Evolutionary conservation across 1,140 invertebrate genomes (phyloP).

Genomic region (Drosophila saltans): DNA sequence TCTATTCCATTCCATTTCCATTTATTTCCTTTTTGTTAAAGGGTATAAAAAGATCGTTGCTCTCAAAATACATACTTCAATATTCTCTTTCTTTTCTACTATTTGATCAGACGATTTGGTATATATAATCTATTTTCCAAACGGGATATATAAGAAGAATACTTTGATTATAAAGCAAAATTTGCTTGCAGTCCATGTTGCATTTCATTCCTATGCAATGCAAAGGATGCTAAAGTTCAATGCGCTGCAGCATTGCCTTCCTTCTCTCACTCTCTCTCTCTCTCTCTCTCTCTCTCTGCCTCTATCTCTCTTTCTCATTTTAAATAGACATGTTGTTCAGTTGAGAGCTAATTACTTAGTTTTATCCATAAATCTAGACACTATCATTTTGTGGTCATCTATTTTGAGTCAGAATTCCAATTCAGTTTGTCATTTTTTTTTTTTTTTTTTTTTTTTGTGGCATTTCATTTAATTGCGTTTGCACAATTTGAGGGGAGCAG

Average conservation of each 20-base stretch:
- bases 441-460: conserved; percentile 21
- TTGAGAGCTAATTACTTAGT: conserved; percentile 40
- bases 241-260: no score
- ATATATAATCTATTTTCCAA: no score
- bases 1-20: no score
- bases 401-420: background rate
- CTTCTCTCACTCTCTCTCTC: background rate
- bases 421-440: conserved; percentile 11
- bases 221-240: no score
- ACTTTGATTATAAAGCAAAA: no score
- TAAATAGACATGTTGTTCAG: background rate
- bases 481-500: background rate
- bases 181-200: no score
- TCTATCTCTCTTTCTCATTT: background rate
- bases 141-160: no score
- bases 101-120: no score
- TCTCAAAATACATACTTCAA: no score
- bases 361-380: conserved; percentile 8
- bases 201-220: no score
- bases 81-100: background rate
- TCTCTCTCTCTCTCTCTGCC: background rate
- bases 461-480: conserved; percentile 41
- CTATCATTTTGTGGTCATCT: conserved; percentile 18
- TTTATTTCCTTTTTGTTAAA: no score
- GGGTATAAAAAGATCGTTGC: no score